Percentiles rank a stretch among this genome's conserved stretches.
Conservation (phyloP, 2,888 invertebrate species). For the Meteorus cinctellus region DNA sequence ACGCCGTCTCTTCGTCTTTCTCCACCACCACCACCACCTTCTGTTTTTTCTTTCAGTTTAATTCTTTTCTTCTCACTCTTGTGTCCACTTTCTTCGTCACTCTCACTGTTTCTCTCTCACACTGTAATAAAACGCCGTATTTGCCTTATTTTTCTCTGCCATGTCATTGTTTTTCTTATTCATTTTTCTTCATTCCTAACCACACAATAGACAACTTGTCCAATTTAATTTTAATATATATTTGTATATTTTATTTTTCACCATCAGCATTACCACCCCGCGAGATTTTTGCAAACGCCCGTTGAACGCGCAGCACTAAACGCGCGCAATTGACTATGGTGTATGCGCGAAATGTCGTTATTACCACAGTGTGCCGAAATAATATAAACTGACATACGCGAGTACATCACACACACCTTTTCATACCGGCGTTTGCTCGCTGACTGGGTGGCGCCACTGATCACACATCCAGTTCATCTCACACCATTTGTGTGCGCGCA, state of each 20-base stretch:
- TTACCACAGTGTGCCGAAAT: slow-evolving; percentile 29
- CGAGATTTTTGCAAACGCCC: slow-evolving; percentile 35
- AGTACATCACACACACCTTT: slow-evolving; percentile 40
- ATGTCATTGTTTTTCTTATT: neutral
- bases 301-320: slow-evolving; percentile 23
- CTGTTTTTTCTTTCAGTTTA: slow-evolving; percentile 4
- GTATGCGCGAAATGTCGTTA: slow-evolving; percentile 38
- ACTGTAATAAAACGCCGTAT: slow-evolving; percentile 14
- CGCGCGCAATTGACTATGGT: slow-evolving; percentile 32
- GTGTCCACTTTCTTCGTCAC: neutral
- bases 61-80: slow-evolving; percentile 19
- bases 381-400: slow-evolving; percentile 14
- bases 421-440: slow-evolving; percentile 46
- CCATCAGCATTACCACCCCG: neutral
- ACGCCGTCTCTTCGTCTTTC: slow-evolving; percentile 31
- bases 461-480: neutral
- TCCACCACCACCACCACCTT: neutral
- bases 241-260: too few relatives aligned
- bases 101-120: slow-evolving; percentile 39
- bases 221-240: too few relatives aligned
- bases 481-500: too few relatives aligned
- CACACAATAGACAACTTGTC: too few relatives aligned
- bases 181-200: neutral
- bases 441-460: slow-evolving; percentile 40
- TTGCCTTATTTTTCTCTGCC: neutral